Conservation (phyloP, 2,888 invertebrate genomes). For the Ashinkailepas kermadecensis region DNA sequence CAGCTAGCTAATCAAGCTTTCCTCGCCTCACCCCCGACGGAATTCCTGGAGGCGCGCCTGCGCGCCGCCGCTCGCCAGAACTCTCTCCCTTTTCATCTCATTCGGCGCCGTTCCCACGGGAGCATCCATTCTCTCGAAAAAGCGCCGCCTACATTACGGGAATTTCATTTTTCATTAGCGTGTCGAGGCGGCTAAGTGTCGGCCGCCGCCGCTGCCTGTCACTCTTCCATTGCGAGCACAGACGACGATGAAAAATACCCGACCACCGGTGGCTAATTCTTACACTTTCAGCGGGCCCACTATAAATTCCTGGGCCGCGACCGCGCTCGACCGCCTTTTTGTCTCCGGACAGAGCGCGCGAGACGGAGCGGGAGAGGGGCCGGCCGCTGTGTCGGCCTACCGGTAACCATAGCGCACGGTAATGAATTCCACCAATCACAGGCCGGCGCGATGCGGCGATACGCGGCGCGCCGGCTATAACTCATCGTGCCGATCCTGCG, state of each 20-base stretch:
- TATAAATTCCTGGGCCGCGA: background rate
- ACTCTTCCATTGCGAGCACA: background rate
- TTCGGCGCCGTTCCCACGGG: constrained; percentile 7
- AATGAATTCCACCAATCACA: constrained; percentile 18
- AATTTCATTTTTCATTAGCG: constrained; percentile 6
- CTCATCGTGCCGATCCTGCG: constrained; percentile 4
- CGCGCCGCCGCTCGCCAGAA: no score
- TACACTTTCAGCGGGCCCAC: background rate
- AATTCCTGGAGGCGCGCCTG: no score
- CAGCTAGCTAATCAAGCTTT: no score
- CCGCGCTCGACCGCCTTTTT: background rate
- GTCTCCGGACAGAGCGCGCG: background rate
- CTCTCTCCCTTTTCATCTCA: background rate
- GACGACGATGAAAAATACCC: background rate
- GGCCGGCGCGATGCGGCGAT: background rate
- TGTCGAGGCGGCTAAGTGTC: background rate
- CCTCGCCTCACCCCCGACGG: no score
- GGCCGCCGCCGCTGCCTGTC: background rate
- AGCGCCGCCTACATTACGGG: constrained; percentile 10
- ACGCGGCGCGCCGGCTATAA: background rate
- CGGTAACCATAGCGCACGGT: constrained; percentile 9
- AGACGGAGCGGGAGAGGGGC: no score
- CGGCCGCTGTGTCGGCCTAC: no score
- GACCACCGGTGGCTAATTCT: background rate
- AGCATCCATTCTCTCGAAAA: background rate